Base-by-base conservation (phyloP, 2,113 vertebrate species). In the Tragelaphus strepsiceros region DNA sequence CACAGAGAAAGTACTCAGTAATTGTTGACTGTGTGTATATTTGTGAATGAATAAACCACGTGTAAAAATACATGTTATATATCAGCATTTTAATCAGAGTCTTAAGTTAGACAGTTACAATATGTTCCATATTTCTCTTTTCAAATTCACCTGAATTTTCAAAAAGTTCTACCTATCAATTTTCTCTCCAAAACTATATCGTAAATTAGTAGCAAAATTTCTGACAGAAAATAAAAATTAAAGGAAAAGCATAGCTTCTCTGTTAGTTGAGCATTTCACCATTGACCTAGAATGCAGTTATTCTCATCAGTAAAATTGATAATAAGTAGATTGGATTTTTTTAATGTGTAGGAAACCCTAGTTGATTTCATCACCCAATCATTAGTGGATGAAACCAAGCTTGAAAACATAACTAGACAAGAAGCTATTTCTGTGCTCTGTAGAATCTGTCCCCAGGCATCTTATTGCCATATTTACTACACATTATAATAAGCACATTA, bases 381-480 rank as follows among this genome's bases (percentile, higher is more conserved):
- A 94, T 97, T 97, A 96, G 49, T 49, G 58, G 54, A 67, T 88
- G 81, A 97, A 95, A 39, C 78, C 80, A 92, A 88, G 84, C 94
- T 78, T 96, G 93, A 95, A 97, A 94, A 89, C 43, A 88, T 74
- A 97, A 82, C 91, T 49, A 98, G 96, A 96, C 61, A 93, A 77
- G 87, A 97, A 94, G 62, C 87, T 93, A 93, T 58, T 54, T 82
- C 90, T 90, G 22, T n/a, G 19, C 26, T 59, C 53, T 90, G 49
- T 67, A 35, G 51, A 81, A 22, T 49, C 46, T 61, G 74, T 92
- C 84, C 49, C 71, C 32, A 92, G 90, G 90, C 43, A 82, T 82
- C 90, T 88, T 56, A 19, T 35, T 93, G 83, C 80, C 53, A n/a
- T 90, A 61, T 95, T 97, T 96, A 97, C 94, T 43, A 32, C 10